Evolutionary conservation across 2,888 invertebrate species (phyloP), one percentile per base, ranked within the genome.

Genomic region (Criorhina ranunculi): DNA sequence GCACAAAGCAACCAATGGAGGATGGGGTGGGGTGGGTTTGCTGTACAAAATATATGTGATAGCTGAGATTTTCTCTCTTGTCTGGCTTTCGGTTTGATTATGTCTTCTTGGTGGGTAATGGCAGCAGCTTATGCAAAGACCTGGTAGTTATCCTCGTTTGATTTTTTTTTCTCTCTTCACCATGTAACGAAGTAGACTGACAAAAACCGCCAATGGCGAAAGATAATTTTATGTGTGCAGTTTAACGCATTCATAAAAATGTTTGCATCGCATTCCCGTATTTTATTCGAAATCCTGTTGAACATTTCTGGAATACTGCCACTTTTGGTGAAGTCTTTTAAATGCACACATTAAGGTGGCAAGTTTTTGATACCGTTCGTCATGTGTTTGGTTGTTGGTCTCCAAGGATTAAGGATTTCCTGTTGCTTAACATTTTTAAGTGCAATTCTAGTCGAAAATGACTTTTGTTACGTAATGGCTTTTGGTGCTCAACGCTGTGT

Each of bases 11-110:
- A 24, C 24, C 24, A 24, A 24, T 24, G 24, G 24, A 24, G 24
- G 24, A 24, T n/a, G n/a, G 24, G 24, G 24, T 24, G 24, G 4
- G 24, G 4, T 24, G 40, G 15, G 15, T 66, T 29, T 29, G 6
- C 8, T 33, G 15, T 11, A n/a, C n/a, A 40, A 59, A 49, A 37
- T 49, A n/a, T 19, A 31, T 40, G 15, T 37, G 49, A 12, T 35
- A 60, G 37, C 33, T 37, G 29, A 64, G 55, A 57, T 64, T 46
- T 64, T 55, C 29, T 46, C 35, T 44, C 29, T 55, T 75, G 64
- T 66, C 44, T 64, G 70, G 15, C 49, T 49, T 51, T 44, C 7
- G 53, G 35, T 64, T 46, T 55, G 64, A 55, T 64, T 37, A 46
- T 24, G 44, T 60, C 17, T 53, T 31, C 40, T 60, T 33, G 24